Evolutionary conservation across 2,888 invertebrate genomes (phyloP), one percentile per base, ranked within the genome.

Genomic region (Helicoverpa assulta): DNA sequence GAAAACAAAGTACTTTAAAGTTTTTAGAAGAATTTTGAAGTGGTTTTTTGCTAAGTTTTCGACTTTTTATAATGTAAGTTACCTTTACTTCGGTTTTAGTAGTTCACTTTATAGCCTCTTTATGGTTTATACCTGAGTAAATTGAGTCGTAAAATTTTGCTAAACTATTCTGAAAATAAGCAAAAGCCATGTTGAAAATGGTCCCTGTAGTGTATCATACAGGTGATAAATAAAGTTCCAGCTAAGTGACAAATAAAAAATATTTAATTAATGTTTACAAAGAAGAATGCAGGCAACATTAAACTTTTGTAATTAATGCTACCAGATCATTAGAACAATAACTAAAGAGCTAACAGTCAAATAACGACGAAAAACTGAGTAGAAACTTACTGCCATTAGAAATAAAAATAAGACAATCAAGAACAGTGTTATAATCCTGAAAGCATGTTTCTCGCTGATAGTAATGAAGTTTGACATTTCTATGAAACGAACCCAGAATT

Each of bases 61-160:
- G 7, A 51, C 47, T 73, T 62, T 69, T 51, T 37, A 61, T 40
- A 33, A 58, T 50, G 26, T 61, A 1, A 51, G 26, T 19, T 47
- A 18, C 21, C 52, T 56, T 19, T 47, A 16, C 21, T 56, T 56
- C 3, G 50, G 57, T 69, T 54, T 58, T 54, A 18, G 19, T 55
- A 8, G 29, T 51, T 16, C n/a, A 47, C 47, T 47, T 47, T 47
- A 47, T 47, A 47, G n/a, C 16, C 47, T n/a, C 47, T 47, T 47
- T 47, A 47, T 47, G 47, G 56, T 54, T 65, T 57, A 37, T 7
- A 7, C 12, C 75, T 50, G 16, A 12, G 29, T 7, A 12, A 21
- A 73, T 47, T 37, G 14, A 50, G 0, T 21, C 16, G 1, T 12
- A 3, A 37, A n/a, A 26, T 40, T 26, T 1, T 29, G 16, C 16